Conservation (phyloP, 1,140 invertebrate species). For the Hyphantria cunea region DNA sequence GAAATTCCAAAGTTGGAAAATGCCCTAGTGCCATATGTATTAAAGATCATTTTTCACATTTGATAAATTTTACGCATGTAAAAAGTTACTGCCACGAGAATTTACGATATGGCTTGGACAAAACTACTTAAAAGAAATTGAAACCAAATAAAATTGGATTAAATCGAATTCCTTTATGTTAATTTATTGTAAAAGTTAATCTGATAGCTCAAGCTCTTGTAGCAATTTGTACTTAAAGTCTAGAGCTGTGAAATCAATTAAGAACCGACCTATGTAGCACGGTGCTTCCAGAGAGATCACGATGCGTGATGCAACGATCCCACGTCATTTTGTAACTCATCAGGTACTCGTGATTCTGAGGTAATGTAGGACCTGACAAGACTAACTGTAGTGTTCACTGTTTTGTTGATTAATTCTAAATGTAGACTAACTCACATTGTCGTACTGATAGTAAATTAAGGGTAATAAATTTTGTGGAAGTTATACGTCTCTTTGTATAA, state of each 20-base stretch:
- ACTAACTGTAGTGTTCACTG: constrained; percentile 11
- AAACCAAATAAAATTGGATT: too few relatives aligned
- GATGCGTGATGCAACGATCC: constrained; percentile 41
- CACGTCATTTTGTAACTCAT: constrained; percentile 51
- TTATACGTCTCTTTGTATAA: too few relatives aligned
- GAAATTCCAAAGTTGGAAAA: too few relatives aligned
- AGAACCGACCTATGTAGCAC: constrained; percentile 19
- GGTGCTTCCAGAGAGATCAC: constrained; percentile 30
- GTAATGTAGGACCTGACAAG: constrained; percentile 24
- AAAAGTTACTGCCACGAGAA: too few relatives aligned
- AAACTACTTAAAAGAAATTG: too few relatives aligned
- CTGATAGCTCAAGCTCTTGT: not conserved
- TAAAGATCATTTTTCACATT: too few relatives aligned
- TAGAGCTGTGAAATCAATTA: constrained; percentile 27
- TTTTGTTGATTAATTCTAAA: constrained; percentile 22
- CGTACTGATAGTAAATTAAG: too few relatives aligned
- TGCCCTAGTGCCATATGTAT: too few relatives aligned
- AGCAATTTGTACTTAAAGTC: constrained; percentile 2
- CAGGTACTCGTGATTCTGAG: constrained; percentile 23
- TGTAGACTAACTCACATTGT: too few relatives aligned
- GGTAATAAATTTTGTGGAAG: too few relatives aligned
- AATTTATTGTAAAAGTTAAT: not conserved
- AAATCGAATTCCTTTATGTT: not conserved
- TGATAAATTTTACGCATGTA: too few relatives aligned
- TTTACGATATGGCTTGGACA: too few relatives aligned